These are phyloP conservation scores for Calonectris borealis DNA, from an alignment of 2,113 vertebrate species.

Conservation along the genomic window DNA sequence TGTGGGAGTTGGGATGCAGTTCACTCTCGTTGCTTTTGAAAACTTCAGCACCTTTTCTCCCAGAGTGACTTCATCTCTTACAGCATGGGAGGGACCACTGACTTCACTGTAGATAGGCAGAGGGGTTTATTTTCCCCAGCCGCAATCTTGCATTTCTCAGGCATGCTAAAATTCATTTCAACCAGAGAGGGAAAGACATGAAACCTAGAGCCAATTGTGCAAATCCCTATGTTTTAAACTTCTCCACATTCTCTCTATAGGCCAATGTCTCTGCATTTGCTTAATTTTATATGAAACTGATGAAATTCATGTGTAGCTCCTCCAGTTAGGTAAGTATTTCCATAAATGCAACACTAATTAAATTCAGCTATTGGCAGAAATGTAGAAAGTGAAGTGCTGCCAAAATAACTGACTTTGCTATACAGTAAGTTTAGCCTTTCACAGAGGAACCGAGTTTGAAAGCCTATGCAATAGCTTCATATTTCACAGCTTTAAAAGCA, in stretches of 20 bases:
- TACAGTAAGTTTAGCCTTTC: not conserved
- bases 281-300: not conserved
- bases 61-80: not conserved
- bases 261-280: not conserved
- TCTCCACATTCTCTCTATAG: not conserved
- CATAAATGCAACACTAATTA: slow-evolving; percentile 49
- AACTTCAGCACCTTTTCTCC: not conserved
- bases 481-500: not conserved
- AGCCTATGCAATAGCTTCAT: not conserved
- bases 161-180: not conserved
- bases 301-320: slow-evolving; percentile 10
- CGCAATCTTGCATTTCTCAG: not conserved
- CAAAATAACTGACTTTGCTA: not conserved
- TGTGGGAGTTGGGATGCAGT: not conserved
- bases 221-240: not conserved
- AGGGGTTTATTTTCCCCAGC: not conserved
- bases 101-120: not conserved
- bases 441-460: not conserved
- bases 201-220: not conserved
- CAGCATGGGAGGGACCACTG: not conserved
- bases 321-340: slow-evolving; percentile 57
- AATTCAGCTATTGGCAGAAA: slow-evolving; percentile 47
- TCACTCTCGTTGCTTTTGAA: not conserved
- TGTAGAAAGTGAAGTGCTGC: not conserved
- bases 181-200: not conserved